Base-by-base conservation (phyloP, 2,888 invertebrate species). In the Troglohyphantes excavatus region DNA sequence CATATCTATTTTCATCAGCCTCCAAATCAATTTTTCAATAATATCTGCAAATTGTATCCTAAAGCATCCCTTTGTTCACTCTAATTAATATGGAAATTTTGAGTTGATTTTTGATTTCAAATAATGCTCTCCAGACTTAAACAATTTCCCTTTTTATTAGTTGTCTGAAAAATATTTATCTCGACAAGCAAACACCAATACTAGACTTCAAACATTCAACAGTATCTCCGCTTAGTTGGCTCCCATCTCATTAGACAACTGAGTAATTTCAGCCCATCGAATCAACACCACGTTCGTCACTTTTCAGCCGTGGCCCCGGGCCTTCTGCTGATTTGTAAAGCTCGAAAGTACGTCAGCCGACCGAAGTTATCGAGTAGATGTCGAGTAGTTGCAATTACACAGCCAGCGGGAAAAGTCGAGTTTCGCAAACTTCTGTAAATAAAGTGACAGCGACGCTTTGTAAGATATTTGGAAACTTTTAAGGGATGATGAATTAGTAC, bases 401-500 rank as follows among this genome's bases (percentile, higher is more conserved):
- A 23, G 76, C 65, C 76, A 6, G 65, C 63, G 33, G 65, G 59
- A 53, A 61, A 82, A 82, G 81, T 67, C 59, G 21, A 68, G 53
- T 53, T 33, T n/a, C 33, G 1, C 13, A 68, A 68, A 81, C 59
- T 82, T 82, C 61, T 61, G 70, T 72, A 82, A 82, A 82, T 82
- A 82, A 82, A 61, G 70, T 61, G 70, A 59, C 70, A 72, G 59
- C 17, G 39, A n/a, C 61, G 61, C 82, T 70, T 70, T 82, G 82
- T 26, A 33, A 53, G n/a, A 33, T 72, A 72, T 72, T 82, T 70
- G 59, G 67, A 72, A 39, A 61, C 59, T 72, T 70, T 82, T 59
- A 61, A 19, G 53, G n/a, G 19, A 72, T 82, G 82, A 82, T 82
- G 82, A 82, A 82, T 82, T 82, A 82, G 82, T 70, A 70, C 70